Percentiles rank a stretch among this genome's conserved stretches.
Evolutionary conservation across 2,797 vertebrate species (phyloP).

Genomic region (Silurus lanzhouensis): DNA sequence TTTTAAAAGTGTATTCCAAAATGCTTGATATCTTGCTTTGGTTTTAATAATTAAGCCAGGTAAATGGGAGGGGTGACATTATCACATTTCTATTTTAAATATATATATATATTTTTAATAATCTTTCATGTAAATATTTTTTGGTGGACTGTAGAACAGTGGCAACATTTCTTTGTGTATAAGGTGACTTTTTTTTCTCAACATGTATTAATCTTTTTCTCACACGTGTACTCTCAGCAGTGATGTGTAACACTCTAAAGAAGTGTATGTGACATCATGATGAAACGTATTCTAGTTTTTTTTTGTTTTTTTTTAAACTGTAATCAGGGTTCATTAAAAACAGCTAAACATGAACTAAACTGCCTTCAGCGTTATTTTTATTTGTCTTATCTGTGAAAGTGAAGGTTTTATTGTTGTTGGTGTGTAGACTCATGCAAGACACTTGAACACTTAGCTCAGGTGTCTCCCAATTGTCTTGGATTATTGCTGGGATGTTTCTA

Average conservation of each 20-base stretch:
- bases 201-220: conserved; percentile 59
- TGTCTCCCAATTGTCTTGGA: too few relatives aligned
- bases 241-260: conserved; percentile 59
- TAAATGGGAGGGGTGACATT: conserved; percentile 57
- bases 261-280: conserved; percentile 54
- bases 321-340: conserved; percentile 85
- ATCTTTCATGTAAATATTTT: conserved; percentile 59
- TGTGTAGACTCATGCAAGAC: too few relatives aligned
- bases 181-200: conserved; percentile 51
- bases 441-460: too few relatives aligned
- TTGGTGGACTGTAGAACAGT: conserved; percentile 68
- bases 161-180: conserved; percentile 69
- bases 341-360: conserved; percentile 62
- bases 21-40: conserved; percentile 40
- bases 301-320: conserved; percentile 70
- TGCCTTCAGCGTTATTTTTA: neutral
- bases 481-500: too few relatives aligned
- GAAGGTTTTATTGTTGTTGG: neutral
- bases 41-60: conserved; percentile 56
- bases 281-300: conserved; percentile 69
- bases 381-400: neutral
- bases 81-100: conserved; percentile 54
- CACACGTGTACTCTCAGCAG: conserved; percentile 47
- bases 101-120: conserved; percentile 40
- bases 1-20: conserved; percentile 29